phyloP scores from a whole-genome alignment of 2,797 vertebrate species.

The Nasua narica region DNA sequence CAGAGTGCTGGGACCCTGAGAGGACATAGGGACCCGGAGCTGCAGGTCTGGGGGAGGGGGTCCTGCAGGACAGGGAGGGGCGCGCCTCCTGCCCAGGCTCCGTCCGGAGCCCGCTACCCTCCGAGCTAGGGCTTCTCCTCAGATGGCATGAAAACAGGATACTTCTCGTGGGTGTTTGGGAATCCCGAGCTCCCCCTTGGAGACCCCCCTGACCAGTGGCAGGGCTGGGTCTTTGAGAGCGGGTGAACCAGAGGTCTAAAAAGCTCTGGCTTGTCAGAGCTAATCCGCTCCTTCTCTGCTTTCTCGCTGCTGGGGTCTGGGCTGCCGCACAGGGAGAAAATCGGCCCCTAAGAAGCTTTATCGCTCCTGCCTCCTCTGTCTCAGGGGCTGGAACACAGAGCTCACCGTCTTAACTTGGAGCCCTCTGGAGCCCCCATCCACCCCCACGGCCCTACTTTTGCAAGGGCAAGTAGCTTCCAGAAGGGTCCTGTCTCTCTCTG shows the following conservation, averaged over 20 bases:
- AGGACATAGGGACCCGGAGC: not conserved
- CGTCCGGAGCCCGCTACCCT: not conserved
- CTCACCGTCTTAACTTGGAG: not conserved
- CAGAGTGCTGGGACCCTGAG: not conserved
- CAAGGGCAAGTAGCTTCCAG: not conserved
- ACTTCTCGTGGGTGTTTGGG: not conserved
- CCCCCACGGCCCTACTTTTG: too few relatives aligned
- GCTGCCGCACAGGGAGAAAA: conserved; percentile 43
- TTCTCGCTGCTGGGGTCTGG: conserved; percentile 18
- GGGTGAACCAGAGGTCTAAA: not conserved
- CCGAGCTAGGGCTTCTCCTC: not conserved
- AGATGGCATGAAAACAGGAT: not conserved
- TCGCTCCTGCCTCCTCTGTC: not conserved
- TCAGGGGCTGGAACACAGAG: not conserved
- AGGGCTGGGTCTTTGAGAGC: conserved; percentile 36
- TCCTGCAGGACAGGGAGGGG: too few relatives aligned
- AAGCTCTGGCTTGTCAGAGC: not conserved
- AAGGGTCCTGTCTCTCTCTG: not conserved
- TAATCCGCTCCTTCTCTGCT: conserved; percentile 46
- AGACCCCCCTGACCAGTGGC: not conserved
- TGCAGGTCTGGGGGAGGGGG: too few relatives aligned
- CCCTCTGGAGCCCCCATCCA: not conserved
- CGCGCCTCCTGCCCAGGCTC: not conserved
- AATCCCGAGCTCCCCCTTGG: not conserved
- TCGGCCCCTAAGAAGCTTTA: conserved; percentile 64